Evolutionary conservation across 2,797 vertebrate species (phyloP), one percentile per base, ranked within the genome.

Genomic region (Acanthopagrus latus): DNA sequence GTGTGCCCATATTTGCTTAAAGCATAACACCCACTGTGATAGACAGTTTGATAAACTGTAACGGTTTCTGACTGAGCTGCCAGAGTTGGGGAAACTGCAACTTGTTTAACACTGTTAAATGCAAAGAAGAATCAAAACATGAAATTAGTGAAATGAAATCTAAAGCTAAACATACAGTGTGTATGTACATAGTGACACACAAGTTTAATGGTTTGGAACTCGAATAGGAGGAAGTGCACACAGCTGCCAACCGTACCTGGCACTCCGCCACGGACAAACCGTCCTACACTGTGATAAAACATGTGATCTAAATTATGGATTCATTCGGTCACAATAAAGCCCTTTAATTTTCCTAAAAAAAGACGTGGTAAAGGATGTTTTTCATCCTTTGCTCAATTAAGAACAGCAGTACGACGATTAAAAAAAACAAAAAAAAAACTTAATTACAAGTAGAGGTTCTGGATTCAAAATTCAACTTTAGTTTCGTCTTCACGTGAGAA

Each of bases 211-310:
- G 64, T 62, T 78, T 58, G 47, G 7, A 9, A 48, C 16, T 44
- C 2, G 20, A 7, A 38, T 41, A 76, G 23, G 33, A 85, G 88
- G 86, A 87, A 87, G 74, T 71, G 23, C 0, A 25, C 50, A 48
- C 80, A 72, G 64, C 80, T 83, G 80, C 78, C 55, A 83, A 84
- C 70, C 0, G 66, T 57, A 41, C 11, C 52, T 83, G 84, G 71
- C 74, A 1, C 46, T 14, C 9, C 33, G 74, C 81, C 81, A 74
- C 16, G 6, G 4, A 27, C 54, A 21, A 52, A 13, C 1, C 13
- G 10, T 9, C 48, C 13, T 10, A 12, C 59, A 20, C 21, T 46
- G 20, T 25, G 21, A 72, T 10, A 50, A 25, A 48, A 56, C 25
- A 3, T 18, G 11, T 16, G 4, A 55, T 64, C 8, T 48, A 14